These are phyloP conservation scores for Drosophila paulistorum DNA, from an alignment of 1,140 invertebrate species.

Conservation along the genomic window DNA sequence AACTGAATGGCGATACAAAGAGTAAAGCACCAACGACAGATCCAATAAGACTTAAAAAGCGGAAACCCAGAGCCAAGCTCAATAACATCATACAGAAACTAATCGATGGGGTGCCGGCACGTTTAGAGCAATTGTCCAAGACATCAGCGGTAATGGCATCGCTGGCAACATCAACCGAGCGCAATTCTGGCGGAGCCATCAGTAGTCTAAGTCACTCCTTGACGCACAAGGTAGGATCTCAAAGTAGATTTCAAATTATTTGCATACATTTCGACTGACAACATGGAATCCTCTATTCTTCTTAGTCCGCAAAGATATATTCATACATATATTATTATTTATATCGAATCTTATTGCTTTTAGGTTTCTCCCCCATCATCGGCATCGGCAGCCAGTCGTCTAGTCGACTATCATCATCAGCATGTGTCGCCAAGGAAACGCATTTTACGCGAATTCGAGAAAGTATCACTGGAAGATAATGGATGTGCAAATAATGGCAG, in stretches of 20 bases:
- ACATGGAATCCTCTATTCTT: too few relatives aligned
- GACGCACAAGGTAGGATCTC: slow-evolving; percentile 62
- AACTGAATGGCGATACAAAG: slow-evolving; percentile 58
- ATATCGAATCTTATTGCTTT: background rate
- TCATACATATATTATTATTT: too few relatives aligned
- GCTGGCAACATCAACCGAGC: slow-evolving; percentile 34
- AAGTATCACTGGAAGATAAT: slow-evolving; percentile 88
- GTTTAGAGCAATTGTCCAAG: slow-evolving; percentile 72
- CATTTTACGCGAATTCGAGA: slow-evolving; percentile 89
- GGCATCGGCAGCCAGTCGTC: slow-evolving; percentile 66
- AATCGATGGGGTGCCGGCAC: slow-evolving; percentile 73
- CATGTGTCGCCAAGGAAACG: slow-evolving; percentile 89
- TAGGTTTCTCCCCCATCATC: slow-evolving; percentile 70
- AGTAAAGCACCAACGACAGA: slow-evolving; percentile 37
- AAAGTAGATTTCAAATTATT: too few relatives aligned
- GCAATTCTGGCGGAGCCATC: slow-evolving; percentile 58
- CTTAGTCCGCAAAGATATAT: too few relatives aligned
- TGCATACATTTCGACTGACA: too few relatives aligned
- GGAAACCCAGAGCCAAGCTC: slow-evolving; percentile 71
- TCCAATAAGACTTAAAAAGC: slow-evolving; percentile 69
- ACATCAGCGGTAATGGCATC: slow-evolving; percentile 31
- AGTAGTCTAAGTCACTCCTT: slow-evolving; percentile 63
- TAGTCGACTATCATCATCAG: slow-evolving; percentile 83
- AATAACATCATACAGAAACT: slow-evolving; percentile 79
- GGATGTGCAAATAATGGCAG: slow-evolving; percentile 58